Percentiles rank a stretch among this genome's conserved stretches.
phyloP scores from a whole-genome alignment of 2,888 invertebrate species.

The Exocentrus adspersus region DNA sequence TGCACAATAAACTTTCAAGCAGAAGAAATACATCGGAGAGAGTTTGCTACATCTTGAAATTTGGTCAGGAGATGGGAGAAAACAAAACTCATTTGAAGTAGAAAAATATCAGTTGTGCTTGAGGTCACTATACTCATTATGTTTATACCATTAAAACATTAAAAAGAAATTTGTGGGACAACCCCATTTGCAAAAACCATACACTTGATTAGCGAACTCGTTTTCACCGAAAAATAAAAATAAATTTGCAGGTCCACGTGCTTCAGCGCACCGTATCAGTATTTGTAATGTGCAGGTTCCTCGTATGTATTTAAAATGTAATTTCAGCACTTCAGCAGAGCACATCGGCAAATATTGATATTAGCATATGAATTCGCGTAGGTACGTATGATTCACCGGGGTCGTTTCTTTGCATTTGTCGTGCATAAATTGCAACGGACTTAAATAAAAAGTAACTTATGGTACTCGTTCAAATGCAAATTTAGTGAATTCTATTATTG shows the following conservation, averaged over 20 bases:
- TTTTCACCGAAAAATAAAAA: neutral
- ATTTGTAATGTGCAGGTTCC: conserved; percentile 3
- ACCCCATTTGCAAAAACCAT: too few relatives aligned
- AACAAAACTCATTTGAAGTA: too few relatives aligned
- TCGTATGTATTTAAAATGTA: conserved; percentile 15
- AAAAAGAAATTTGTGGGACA: too few relatives aligned
- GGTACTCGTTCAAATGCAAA: conserved; percentile 56
- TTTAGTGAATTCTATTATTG: conserved; percentile 55
- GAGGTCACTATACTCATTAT: too few relatives aligned
- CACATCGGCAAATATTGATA: conserved; percentile 24
- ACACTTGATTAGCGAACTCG: neutral
- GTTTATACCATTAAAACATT: too few relatives aligned
- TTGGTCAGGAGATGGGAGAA: too few relatives aligned
- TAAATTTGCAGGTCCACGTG: neutral
- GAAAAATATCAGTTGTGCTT: too few relatives aligned
- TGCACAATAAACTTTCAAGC: too few relatives aligned
- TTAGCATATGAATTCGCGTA: conserved; percentile 18
- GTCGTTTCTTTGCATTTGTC: conserved; percentile 32
- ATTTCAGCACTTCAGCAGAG: conserved; percentile 14
- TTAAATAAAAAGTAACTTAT: conserved; percentile 45
- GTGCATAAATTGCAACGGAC: conserved; percentile 25
- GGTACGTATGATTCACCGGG: neutral
- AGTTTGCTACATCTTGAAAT: too few relatives aligned
- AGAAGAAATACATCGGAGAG: too few relatives aligned
- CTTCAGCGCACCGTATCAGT: neutral